A percentile compares a stretch with the other conserved stretches of the same genome.
These are phyloP conservation scores for Rhynchophorus ferrugineus DNA, from an alignment of 1,140 invertebrate genomes.

Conservation along the genomic window DNA sequence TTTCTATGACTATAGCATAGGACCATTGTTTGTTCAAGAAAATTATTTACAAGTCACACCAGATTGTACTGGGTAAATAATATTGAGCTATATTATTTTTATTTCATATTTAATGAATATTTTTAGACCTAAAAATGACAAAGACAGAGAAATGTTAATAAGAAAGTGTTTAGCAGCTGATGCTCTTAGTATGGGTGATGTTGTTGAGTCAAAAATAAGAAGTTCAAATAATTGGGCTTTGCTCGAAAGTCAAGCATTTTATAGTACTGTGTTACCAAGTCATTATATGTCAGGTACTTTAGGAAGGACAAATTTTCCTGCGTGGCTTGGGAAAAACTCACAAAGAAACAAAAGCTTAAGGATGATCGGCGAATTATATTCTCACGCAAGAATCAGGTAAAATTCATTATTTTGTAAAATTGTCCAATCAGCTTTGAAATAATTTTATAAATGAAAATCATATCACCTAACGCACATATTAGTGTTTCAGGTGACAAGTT, in stretches of 20 bases:
- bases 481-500: slow-evolving; percentile 70
- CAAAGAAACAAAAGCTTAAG: slow-evolving; percentile 71
- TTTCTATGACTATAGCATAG: slow-evolving; percentile 94
- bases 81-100: neutral
- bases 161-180: slow-evolving; percentile 74
- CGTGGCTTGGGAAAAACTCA: slow-evolving; percentile 95
- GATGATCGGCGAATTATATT: slow-evolving; percentile 72
- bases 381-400: slow-evolving; percentile 73
- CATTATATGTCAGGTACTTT: slow-evolving; percentile 69
- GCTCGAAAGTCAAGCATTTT: slow-evolving; percentile 87
- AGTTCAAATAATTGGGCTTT: slow-evolving; percentile 75
- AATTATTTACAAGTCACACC: slow-evolving; percentile 82
- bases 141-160: slow-evolving; percentile 52
- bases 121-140: slow-evolving; percentile 10
- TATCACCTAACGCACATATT: slow-evolving; percentile 32
- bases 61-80: slow-evolving; percentile 18
- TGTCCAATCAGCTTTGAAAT: neutral
- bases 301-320: slow-evolving; percentile 76
- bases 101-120: too few species aligned
- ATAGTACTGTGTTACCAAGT: slow-evolving; percentile 85
- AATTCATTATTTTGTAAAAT: slow-evolving; percentile 14
- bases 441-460: too few species aligned
- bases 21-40: slow-evolving; percentile 94
- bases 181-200: slow-evolving; percentile 77
- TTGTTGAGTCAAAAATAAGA: slow-evolving; percentile 76